Evolutionary conservation across 2,888 invertebrate genomes (phyloP), one percentile per base, ranked within the genome.

Genomic region (Hypomecis atomaria): DNA sequence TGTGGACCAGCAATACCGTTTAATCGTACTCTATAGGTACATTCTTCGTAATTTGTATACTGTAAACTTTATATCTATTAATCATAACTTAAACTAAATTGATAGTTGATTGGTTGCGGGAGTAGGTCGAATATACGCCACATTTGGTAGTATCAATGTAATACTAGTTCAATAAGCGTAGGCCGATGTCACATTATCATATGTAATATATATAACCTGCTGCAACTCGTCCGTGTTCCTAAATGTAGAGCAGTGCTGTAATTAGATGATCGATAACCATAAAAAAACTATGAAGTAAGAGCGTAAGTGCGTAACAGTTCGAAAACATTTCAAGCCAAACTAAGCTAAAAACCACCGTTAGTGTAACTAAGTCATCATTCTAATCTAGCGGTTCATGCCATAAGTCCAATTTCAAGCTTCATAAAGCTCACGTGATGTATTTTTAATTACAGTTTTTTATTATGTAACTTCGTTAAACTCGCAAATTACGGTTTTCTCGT

Each of bases 341-440:
- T 8, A 50, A 36, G 11, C 52, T 6, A 42, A 44, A 37, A 34
- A 59, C 23, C 10, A 43, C 65, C 55, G 49, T 59, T 64, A 50
- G 11, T 47, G 40, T 43, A 50, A 40, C 49, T 59, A 40, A 45
- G 13, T 49, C 13, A 63, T 54, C 40, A 44, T 60, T 43, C 52
- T 33, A 58, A 50, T 23, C 38, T 65, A 65, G 53, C 60, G 60
- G 65, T 65, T 57, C 33, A 10, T 61, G 57, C 56, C 57, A 65
- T 65, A 53, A 65, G 38, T 57, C 47, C 57, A 49, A 65, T 65
- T 61, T 61, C 60, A 65, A 65, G 65, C 65, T 65, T 61, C 65
- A 57, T 65, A 65, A 65, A 65, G 57, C 57, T 53, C 42, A 49
- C 57, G 34, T 43, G 65, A 65, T 65, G 65, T 53, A 10, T 60